Conservation (phyloP, 2,888 invertebrate species). For the Hirudinaria manillensis region DNA sequence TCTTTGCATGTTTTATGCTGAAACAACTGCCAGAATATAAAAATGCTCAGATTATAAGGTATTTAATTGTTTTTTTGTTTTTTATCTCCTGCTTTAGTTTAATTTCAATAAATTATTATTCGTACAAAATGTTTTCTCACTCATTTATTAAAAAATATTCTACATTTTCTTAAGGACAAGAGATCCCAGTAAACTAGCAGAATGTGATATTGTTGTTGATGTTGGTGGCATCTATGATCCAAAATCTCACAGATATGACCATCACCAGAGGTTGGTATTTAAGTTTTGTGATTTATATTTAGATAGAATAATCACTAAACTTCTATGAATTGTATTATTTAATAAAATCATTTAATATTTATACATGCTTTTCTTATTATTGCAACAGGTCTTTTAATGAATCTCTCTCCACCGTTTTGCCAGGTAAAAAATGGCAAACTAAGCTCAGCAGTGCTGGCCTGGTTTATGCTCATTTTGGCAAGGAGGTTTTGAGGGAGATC, state of each 20-base stretch:
- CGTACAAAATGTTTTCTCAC: background rate
- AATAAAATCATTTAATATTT: too few species aligned
- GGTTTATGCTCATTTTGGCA: slow-evolving; percentile 81
- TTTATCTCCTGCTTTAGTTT: background rate
- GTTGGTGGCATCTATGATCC: slow-evolving; percentile 83
- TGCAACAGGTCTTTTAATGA: slow-evolving; percentile 53
- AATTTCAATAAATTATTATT: background rate
- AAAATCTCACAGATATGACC: slow-evolving; percentile 74
- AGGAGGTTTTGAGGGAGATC: slow-evolving; percentile 59
- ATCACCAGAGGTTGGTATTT: slow-evolving; percentile 70
- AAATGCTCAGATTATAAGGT: slow-evolving; percentile 72
- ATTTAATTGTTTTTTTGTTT: background rate
- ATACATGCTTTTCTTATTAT: too few species aligned
- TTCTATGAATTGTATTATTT: too few species aligned
- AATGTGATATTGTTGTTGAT: slow-evolving; percentile 89
- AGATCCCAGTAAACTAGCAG: slow-evolving; percentile 61
- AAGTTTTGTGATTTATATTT: too few species aligned
- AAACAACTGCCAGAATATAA: slow-evolving; percentile 72
- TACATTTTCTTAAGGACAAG: slow-evolving; percentile 56
- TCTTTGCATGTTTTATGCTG: slow-evolving; percentile 85
- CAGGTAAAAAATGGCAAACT: slow-evolving; percentile 50
- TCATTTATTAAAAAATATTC: background rate
- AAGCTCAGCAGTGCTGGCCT: slow-evolving; percentile 92
- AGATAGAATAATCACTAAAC: too few species aligned
- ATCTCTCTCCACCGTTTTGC: slow-evolving; percentile 51